Conservation (phyloP, 2,888 invertebrate species). For the Deroplatys truncata region DNA sequence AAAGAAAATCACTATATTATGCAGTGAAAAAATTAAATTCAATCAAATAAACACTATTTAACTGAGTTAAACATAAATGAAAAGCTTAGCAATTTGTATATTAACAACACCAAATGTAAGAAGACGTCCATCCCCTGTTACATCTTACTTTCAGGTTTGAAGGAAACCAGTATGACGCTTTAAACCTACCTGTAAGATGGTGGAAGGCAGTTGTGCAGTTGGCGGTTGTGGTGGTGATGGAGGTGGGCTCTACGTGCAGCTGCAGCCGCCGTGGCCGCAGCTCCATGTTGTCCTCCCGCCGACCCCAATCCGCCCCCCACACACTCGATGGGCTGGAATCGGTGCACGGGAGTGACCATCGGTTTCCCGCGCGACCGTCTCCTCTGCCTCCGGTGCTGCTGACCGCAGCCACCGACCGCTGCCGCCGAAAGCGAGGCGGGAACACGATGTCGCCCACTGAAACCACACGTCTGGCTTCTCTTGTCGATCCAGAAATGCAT, state of each 20-base stretch:
- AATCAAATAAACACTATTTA: too few species aligned
- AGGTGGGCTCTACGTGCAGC: not conserved
- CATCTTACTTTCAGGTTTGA: too few species aligned
- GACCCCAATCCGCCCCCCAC: conserved; percentile 27
- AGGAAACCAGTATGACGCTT: too few species aligned
- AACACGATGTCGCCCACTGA: conserved; percentile 65
- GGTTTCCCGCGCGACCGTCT: conserved; percentile 53
- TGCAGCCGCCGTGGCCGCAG: not conserved
- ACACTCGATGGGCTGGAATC: conserved; percentile 30
- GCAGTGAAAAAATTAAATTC: too few species aligned
- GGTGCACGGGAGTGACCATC: conserved; percentile 58
- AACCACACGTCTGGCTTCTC: conserved; percentile 71
- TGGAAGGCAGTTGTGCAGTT: conserved; percentile 21
- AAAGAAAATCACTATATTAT: too few species aligned
- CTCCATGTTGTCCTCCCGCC: conserved; percentile 23
- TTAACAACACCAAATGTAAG: too few species aligned
- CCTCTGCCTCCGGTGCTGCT: conserved; percentile 39
- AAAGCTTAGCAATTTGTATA: too few species aligned
- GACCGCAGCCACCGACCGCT: conserved; percentile 40
- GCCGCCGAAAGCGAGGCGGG: conserved; percentile 60
- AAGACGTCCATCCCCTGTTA: too few species aligned
- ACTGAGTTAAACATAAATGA: too few species aligned
- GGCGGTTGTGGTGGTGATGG: conserved; percentile 19
- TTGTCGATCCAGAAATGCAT: conserved; percentile 91
- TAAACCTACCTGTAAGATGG: conserved; percentile 13